A percentile compares a stretch with the other conserved stretches of the same genome.
Evolutionary conservation across 2,888 invertebrate genomes (phyloP).

Genomic region (Listrodromus nycthemerus): DNA sequence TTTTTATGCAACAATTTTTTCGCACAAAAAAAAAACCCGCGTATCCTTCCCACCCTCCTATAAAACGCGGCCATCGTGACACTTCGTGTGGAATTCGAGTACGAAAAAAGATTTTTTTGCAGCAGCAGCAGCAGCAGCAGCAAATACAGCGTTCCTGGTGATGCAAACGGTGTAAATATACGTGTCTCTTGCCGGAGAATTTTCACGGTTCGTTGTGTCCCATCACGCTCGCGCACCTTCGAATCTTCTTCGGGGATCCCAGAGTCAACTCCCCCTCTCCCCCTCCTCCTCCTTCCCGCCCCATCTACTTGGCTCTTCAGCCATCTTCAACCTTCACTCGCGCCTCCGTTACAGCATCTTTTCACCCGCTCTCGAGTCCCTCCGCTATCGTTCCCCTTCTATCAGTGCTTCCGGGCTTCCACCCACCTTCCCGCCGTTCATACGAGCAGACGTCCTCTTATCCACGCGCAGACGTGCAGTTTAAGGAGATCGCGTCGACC

Average conservation of each 20-base stretch:
- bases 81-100: conserved; percentile 15
- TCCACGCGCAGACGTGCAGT: conserved; percentile 3
- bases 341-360: conserved; percentile 19
- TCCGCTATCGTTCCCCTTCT: conserved; percentile 8
- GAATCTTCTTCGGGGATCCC: conserved; percentile 46
- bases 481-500: conserved; percentile 20
- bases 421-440: not conserved
- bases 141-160: not conserved
- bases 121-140: no score
- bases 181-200: conserved; percentile 58
- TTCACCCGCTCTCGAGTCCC: conserved; percentile 15
- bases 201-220: conserved; percentile 64
- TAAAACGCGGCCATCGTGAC: conserved; percentile 4
- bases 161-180: conserved; percentile 56
- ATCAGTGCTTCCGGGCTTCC: conserved; percentile 8
- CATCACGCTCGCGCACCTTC: conserved; percentile 65
- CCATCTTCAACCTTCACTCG: conserved; percentile 6
- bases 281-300: no score
- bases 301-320: conserved; percentile 9
- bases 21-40: not conserved
- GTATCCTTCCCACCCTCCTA: not conserved
- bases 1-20: not conserved
- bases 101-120: not conserved
- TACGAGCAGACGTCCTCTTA: conserved; percentile 2
- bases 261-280: conserved; percentile 24